Evolutionary conservation across 2,113 vertebrate genomes (phyloP).

Genomic region (Dryoscopus gambensis): DNA sequence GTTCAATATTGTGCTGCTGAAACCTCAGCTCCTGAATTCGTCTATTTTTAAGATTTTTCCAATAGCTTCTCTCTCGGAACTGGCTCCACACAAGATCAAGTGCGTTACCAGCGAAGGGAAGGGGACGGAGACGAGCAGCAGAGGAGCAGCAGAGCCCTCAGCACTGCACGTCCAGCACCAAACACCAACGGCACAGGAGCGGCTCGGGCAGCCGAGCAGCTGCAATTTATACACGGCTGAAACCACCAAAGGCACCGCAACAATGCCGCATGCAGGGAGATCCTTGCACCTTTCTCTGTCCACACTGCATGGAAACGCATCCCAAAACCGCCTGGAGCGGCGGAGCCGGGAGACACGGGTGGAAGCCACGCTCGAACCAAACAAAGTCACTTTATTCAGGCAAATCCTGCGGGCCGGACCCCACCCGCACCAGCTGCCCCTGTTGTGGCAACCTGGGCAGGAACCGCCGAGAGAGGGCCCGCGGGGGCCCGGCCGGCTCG

Average conservation of each 20-base stretch:
- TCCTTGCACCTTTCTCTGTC: no score
- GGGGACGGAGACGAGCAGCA: neutral
- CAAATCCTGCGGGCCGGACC: neutral
- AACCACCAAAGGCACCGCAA: neutral
- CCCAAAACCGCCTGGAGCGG: rapidly evolving
- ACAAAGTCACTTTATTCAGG: neutral
- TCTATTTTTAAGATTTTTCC: neutral
- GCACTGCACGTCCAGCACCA: neutral
- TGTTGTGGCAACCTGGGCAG: neutral
- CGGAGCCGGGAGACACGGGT: neutral
- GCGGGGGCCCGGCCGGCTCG: no score
- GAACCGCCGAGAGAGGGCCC: neutral
- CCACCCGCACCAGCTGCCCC: neutral
- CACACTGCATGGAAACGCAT: rapidly evolving
- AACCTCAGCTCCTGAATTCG: no score
- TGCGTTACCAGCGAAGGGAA: neutral
- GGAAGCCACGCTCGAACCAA: rapidly evolving
- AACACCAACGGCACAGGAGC: neutral
- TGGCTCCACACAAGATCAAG: neutral
- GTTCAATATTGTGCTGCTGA: no score
- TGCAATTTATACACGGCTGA: neutral
- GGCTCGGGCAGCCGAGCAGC: no score
- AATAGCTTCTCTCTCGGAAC: neutral
- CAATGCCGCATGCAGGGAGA: rapidly evolving
- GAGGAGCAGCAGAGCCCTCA: neutral